Percentiles rank a stretch among this genome's conserved stretches.
Evolutionary conservation across 2,113 vertebrate species (phyloP).

Genomic region (Rhynchopsitta pachyrhyncha): DNA sequence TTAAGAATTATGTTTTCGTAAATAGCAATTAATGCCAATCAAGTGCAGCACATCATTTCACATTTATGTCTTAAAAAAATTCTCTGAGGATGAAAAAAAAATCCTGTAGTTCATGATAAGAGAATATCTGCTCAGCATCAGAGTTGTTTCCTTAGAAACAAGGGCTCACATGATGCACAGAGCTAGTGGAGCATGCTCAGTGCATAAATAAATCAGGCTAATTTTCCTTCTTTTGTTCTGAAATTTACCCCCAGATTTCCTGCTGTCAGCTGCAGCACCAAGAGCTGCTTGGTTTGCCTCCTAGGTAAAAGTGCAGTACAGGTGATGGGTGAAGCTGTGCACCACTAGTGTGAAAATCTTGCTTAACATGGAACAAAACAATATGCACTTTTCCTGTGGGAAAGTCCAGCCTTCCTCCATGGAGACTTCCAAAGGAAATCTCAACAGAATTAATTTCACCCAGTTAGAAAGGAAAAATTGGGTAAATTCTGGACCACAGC

Average conservation of each 20-base stretch:
- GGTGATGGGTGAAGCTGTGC: slow-evolving; percentile 48
- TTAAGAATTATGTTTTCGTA: background rate
- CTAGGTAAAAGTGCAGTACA: slow-evolving; percentile 22
- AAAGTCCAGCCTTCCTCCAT: slow-evolving; percentile 72
- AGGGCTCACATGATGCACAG: slow-evolving; percentile 48
- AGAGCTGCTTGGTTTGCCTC: slow-evolving; percentile 66
- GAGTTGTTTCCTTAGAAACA: slow-evolving; percentile 70
- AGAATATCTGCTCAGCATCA: slow-evolving; percentile 45
- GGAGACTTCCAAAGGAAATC: slow-evolving; percentile 42
- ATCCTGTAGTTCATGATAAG: background rate
- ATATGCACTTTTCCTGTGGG: slow-evolving; percentile 70
- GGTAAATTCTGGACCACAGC: slow-evolving; percentile 41
- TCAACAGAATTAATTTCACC: slow-evolving; percentile 50
- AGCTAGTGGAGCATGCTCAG: slow-evolving; percentile 70
- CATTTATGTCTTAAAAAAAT: background rate
- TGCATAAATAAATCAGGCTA: slow-evolving; percentile 72
- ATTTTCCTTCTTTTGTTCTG: slow-evolving; percentile 75
- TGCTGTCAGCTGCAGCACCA: slow-evolving; percentile 73
- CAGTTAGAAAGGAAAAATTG: slow-evolving; percentile 41
- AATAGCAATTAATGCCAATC: background rate
- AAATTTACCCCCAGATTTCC: slow-evolving; percentile 64
- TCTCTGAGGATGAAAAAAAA: background rate
- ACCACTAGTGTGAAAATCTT: slow-evolving; percentile 30
- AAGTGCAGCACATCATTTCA: background rate
- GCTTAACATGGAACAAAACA: slow-evolving; percentile 61